phyloP scores from a whole-genome alignment of 23 tunicate species.

The Trididemnum clinides region DNA sequence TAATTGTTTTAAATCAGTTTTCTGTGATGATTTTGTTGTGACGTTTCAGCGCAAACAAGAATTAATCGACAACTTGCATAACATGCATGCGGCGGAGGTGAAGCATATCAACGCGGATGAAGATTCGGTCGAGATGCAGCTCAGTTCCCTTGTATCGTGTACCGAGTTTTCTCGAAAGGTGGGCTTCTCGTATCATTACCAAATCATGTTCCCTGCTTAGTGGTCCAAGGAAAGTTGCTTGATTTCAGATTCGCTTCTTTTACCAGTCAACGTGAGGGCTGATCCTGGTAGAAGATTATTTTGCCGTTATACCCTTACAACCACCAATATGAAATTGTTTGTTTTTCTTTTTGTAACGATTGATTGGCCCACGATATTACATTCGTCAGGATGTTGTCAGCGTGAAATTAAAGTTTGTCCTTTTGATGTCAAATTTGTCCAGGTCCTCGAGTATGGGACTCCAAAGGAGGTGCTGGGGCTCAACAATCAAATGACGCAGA shows the following conservation, averaged over 20 bases:
- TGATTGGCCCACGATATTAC: too few relatives aligned
- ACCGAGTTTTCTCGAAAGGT: slow-evolving; percentile 91
- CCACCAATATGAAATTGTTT: too few relatives aligned
- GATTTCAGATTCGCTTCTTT: neutral
- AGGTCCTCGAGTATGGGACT: slow-evolving; percentile 95
- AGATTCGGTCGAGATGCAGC: slow-evolving; percentile 90
- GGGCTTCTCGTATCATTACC: neutral
- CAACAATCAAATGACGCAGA: slow-evolving; percentile 93
- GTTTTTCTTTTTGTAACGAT: too few relatives aligned
- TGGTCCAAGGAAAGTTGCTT: neutral
- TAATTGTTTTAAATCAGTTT: too few relatives aligned
- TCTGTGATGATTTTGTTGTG: too few relatives aligned
- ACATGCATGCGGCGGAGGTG: slow-evolving; percentile 75
- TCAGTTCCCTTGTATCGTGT: slow-evolving; percentile 91
- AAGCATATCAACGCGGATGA: slow-evolving; percentile 86
- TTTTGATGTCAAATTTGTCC: neutral
- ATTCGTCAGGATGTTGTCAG: too few relatives aligned
- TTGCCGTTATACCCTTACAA: too few relatives aligned
- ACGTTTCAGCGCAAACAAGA: slow-evolving; percentile 84
- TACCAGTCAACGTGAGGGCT: neutral
- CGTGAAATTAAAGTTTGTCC: too few relatives aligned
- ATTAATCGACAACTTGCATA: slow-evolving; percentile 78
- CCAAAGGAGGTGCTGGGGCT: slow-evolving; percentile 93
- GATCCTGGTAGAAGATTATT: too few relatives aligned
- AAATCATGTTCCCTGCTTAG: neutral